Evolutionary conservation across 1,140 invertebrate genomes (phyloP), one percentile per base, ranked within the genome.

Genomic region (Bradynema listronoti): DNA sequence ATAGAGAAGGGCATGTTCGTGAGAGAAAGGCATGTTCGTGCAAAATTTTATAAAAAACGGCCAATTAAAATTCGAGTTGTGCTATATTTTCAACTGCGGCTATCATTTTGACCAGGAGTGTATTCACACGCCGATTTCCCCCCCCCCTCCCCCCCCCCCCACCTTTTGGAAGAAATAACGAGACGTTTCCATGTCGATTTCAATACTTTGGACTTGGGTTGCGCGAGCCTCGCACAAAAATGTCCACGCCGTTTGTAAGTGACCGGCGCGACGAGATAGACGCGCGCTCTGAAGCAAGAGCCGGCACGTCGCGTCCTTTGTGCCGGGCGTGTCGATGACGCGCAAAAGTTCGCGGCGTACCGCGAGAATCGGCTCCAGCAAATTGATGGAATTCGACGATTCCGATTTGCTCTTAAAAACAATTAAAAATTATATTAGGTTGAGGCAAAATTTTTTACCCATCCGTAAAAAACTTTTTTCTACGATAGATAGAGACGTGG

Each of bases 111-210:
- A n/a, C n/a, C n/a, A n/a, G n/a, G n/a, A n/a, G n/a, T n/a, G n/a
- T n/a, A n/a, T n/a, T n/a, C n/a, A n/a, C n/a, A n/a, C n/a, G n/a
- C n/a, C n/a, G n/a, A n/a, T n/a, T n/a, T n/a, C n/a, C n/a, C n/a
- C n/a, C n/a, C n/a, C n/a, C n/a, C n/a, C n/a, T n/a, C n/a, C n/a
- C n/a, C n/a, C n/a, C n/a, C n/a, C n/a, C n/a, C n/a, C n/a, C 7
- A 58, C 55, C 55, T 56, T 57, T 50, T 57, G 55, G n/a, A 57
- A 57, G 16, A 47, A 29, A 19, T 47, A 57, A 11, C 51, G 27
- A 4, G 41, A 46, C 54, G 27, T 49, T 1, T 57, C 55, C 41
- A 57, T 57, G 25, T 57, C 41, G 6, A 57, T 57, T 1, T 46
- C 55, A 58, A 58, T 57, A 29, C 14, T 16, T 6, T 58, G 47